Conservation (phyloP, 2,888 invertebrate species). For the Rutpela maculata region DNA sequence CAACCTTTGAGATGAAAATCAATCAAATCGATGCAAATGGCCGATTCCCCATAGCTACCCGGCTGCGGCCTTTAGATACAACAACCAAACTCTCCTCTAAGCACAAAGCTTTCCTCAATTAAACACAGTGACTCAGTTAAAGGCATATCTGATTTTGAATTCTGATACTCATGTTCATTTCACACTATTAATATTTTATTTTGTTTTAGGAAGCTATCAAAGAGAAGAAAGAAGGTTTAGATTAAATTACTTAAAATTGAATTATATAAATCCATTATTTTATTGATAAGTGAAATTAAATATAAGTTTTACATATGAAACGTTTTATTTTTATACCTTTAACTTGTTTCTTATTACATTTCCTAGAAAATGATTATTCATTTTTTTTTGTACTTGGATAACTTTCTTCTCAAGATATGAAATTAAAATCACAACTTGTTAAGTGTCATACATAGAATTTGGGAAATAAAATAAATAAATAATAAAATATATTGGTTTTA, state of each 20-base stretch:
- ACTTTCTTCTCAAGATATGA: background rate
- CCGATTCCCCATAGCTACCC: too few relatives aligned
- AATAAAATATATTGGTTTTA: conserved; percentile 47
- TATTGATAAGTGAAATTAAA: background rate
- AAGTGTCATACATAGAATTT: background rate
- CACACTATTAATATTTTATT: conserved; percentile 65
- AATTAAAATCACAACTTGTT: background rate
- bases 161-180: background rate
- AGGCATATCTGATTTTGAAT: too few relatives aligned
- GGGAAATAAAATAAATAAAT: conserved; percentile 26
- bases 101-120: too few relatives aligned
- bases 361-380: background rate
- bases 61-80: too few relatives aligned
- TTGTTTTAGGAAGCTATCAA: conserved; percentile 88
- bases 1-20: too few relatives aligned
- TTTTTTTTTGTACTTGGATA: background rate
- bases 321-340: background rate
- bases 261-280: too few relatives aligned
- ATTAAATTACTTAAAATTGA: conserved; percentile 73
- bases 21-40: too few relatives aligned
- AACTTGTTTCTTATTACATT: background rate
- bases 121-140: too few relatives aligned
- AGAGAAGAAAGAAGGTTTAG: conserved; percentile 90
- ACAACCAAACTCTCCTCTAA: too few relatives aligned
- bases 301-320: background rate